Base-by-base conservation (phyloP, 2,888 invertebrate species). In the Tortricodes alternella region DNA sequence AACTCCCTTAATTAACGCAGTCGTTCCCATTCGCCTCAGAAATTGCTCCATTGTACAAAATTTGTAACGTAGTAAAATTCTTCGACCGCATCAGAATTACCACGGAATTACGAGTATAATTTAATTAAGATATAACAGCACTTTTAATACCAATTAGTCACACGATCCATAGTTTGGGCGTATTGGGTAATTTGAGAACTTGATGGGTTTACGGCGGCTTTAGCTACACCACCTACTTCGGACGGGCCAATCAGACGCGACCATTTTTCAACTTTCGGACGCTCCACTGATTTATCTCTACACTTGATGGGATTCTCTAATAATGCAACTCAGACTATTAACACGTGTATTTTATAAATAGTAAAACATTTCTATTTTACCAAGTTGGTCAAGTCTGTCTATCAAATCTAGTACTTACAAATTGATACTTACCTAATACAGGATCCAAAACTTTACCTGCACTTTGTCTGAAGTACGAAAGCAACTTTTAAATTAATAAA, bases 141-240 rank as follows among this genome's bases (percentile, higher is more conserved):
- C 81, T 81, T 85, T 83, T 86, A 85, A 88, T 83, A 73, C 80
- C 87, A 89, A 89, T 90, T 89, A 89, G 89, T 87, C 88, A 88
- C 86, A 88, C 88, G 75, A 81, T 78, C 78, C 80, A 76, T 66
- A 76, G 80, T 85, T 86, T 87, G 88, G 89, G 87, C 88, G 88
- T 86, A 77, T 73, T 78, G 71, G 77, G 89, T 88, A 89, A 89
- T 88, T 85, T 80, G 87, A 89, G 79, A 85, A 71, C 74, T 73
- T 84, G 83, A 88, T 86, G 78, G 84, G 76, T 82, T 88, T 85
- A 87, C 70, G 67, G 76, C 76, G 80, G 85, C 79, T 80, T 81
- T 75, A 78, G 76, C 70, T 68, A 76, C 78, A 80, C 89, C 89
- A 86, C 86, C 87, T 78, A 78, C 80, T 74, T 68, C 57, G 43